Percentiles rank a stretch among this genome's conserved stretches.
Evolutionary conservation across 2,797 vertebrate genomes (phyloP).

Genomic region (Galago senegalensis): DNA sequence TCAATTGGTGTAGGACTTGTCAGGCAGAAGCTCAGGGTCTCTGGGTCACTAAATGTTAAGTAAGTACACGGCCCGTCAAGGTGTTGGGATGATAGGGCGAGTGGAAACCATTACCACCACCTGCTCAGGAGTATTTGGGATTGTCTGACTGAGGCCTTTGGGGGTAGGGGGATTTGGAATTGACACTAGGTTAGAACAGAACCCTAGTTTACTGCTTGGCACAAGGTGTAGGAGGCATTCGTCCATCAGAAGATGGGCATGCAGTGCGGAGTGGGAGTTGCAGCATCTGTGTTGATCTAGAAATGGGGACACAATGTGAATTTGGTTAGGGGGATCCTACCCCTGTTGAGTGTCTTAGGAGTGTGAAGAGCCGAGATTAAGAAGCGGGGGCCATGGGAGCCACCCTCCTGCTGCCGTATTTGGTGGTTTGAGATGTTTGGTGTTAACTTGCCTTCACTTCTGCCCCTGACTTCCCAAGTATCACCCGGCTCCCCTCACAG

Average conservation of each 20-base stretch:
- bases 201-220: neutral
- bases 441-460: neutral
- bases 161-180: neutral
- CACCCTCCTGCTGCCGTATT: neutral
- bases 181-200: neutral
- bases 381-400: neutral
- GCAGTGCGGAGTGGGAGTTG: neutral
- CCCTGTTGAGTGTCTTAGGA: neutral
- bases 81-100: neutral
- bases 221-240: neutral
- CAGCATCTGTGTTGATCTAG: neutral
- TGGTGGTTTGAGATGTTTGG: neutral
- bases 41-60: neutral
- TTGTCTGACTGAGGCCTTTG: neutral
- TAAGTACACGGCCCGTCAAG: accelerated
- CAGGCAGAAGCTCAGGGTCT: neutral
- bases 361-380: neutral
- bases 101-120: neutral
- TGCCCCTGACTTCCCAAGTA: neutral
- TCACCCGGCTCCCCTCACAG: neutral
- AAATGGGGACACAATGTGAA: neutral
- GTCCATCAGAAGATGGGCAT: neutral
- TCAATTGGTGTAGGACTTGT: neutral
- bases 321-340: neutral
- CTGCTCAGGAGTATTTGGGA: neutral